Conservation (phyloP, 2,888 invertebrate species). For the Temnothorax unifasciatus region DNA sequence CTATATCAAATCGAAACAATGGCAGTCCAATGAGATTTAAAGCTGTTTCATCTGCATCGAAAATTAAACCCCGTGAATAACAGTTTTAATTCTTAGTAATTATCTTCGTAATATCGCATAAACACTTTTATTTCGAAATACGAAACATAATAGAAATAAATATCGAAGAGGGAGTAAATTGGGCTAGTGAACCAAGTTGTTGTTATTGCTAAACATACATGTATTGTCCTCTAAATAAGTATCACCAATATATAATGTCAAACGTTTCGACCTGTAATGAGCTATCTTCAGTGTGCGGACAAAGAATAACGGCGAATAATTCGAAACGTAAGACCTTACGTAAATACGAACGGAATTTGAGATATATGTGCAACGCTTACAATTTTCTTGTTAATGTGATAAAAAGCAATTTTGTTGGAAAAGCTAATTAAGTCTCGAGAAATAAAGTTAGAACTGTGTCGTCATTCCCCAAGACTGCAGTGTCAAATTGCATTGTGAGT, state of each 20-base stretch:
- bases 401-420: no score
- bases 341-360: no score
- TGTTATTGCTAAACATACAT: neutral
- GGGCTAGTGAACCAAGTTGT: neutral
- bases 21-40: neutral
- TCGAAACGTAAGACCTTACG: neutral
- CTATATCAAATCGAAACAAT: neutral
- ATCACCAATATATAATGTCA: neutral
- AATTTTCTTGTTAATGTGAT: no score
- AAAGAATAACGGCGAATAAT: neutral
- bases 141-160: neutral
- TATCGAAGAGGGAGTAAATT: neutral
- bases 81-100: neutral
- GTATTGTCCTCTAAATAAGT: neutral
- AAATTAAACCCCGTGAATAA: neutral
- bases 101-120: neutral
- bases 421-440: no score
- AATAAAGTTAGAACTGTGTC: no score
- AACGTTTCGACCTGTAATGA: neutral
- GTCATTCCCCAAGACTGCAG: no score
- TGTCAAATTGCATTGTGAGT: no score
- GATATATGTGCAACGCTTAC: no score
- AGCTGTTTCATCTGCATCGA: neutral
- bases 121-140: neutral
- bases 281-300: neutral